phyloP scores from a whole-genome alignment of 2,113 vertebrate genomes.

The Saccopteryx leptura region DNA sequence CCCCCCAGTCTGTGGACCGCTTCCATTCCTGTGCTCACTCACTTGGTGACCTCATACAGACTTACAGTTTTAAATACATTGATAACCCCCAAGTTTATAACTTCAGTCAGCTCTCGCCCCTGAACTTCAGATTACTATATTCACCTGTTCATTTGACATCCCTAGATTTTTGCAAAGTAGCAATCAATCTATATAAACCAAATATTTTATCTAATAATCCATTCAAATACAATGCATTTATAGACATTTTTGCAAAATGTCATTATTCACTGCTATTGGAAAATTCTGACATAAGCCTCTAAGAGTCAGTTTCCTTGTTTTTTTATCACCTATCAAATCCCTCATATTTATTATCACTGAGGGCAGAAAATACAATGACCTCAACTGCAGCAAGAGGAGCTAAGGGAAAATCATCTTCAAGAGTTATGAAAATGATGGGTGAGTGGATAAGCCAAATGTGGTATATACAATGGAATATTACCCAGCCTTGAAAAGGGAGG shows the following conservation, averaged over 20 bases:
- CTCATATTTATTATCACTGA: not conserved
- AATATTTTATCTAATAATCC: slow-evolving; percentile 32
- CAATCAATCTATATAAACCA: slow-evolving; percentile 20
- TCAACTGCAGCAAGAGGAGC: not conserved
- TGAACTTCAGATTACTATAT: not conserved
- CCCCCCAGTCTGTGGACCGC: not conserved
- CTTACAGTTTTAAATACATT: not conserved
- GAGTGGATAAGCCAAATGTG: slow-evolving; percentile 13
- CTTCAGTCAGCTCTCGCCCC: not conserved
- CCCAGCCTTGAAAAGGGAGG: not conserved
- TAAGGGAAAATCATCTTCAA: not conserved
- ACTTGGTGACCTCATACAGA: not conserved
- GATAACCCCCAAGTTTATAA: not conserved
- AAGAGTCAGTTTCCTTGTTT: not conserved
- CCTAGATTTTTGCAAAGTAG: not conserved
- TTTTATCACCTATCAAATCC: not conserved
- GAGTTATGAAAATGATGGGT: not conserved
- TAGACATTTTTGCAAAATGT: not conserved
- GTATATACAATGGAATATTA: not conserved
- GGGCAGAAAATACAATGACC: slow-evolving; percentile 3
- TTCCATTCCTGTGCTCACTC: not conserved
- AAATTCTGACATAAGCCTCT: slow-evolving; percentile 40
- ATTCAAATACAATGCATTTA: slow-evolving; percentile 41
- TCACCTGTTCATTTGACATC: not conserved
- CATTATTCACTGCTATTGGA: not conserved